Evolutionary conservation across 2,888 invertebrate species (phyloP).

Genomic region (Apamea epomidion): DNA sequence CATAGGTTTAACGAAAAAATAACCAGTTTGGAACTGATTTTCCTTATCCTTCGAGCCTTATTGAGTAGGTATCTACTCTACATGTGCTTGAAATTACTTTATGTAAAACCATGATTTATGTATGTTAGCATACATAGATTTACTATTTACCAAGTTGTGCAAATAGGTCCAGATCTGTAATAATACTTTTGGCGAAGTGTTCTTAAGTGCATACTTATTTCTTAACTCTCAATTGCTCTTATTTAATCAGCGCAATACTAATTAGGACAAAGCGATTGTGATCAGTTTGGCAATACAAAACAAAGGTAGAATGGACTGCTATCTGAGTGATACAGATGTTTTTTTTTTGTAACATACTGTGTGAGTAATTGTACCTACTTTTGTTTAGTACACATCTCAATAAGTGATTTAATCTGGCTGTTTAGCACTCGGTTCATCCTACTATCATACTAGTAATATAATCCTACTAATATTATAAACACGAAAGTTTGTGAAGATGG

Average conservation of each 20-base stretch:
- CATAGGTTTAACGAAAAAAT: slow-evolving; percentile 25
- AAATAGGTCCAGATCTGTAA: not conserved
- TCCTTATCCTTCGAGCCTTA: not conserved
- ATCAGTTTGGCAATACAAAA: slow-evolving; percentile 56
- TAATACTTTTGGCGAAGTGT: not conserved
- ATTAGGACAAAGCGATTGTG: slow-evolving; percentile 50
- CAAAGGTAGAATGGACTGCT: slow-evolving; percentile 50
- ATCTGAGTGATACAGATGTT: slow-evolving; percentile 31
- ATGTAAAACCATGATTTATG: not conserved
- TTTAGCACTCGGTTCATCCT: not conserved
- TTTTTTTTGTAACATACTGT: slow-evolving; percentile 23
- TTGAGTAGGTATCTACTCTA: not conserved
- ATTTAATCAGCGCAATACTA: slow-evolving; percentile 27
- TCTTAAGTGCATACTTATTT: not conserved
- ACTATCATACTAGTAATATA: too few species aligned
- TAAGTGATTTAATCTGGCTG: not conserved
- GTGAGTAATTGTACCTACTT: not conserved
- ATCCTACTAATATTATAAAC: too few species aligned
- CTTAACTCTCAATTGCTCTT: slow-evolving; percentile 21
- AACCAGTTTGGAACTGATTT: slow-evolving; percentile 23
- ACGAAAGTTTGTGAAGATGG: too few species aligned
- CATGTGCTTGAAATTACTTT: not conserved
- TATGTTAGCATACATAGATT: not conserved
- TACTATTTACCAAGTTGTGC: not conserved
- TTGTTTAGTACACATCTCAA: not conserved